A percentile compares a stretch with the other conserved stretches of the same genome.
These are phyloP conservation scores for Pterocles orientalis DNA, from an alignment of 2,113 vertebrate species.

Conservation along the genomic window DNA sequence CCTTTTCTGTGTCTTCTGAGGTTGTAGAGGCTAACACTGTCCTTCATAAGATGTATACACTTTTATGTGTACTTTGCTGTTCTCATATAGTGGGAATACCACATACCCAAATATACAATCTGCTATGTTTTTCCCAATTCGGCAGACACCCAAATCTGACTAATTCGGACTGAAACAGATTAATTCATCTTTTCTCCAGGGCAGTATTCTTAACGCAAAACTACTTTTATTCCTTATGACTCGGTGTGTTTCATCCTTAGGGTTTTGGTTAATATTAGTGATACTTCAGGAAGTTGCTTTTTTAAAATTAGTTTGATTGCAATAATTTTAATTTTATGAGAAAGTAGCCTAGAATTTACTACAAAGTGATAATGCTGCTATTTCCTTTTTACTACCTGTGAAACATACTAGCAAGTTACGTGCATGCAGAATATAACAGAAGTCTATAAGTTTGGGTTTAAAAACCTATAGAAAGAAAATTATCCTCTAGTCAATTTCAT, in stretches of 20 bases:
- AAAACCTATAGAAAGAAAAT: background rate
- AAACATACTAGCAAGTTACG: background rate
- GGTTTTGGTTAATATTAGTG: constrained; percentile 6
- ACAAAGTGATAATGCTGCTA: background rate
- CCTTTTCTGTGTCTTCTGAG: background rate
- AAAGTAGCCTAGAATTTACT: background rate
- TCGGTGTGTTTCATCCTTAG: background rate
- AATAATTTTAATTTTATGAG: background rate
- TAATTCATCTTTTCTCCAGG: constrained; percentile 26
- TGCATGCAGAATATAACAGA: background rate
- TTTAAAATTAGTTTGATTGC: constrained; percentile 27
- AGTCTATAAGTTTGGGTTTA: background rate
- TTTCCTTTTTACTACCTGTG: background rate
- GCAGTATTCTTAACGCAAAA: background rate
- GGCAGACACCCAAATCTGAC: constrained; percentile 27
- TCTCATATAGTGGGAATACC: background rate
- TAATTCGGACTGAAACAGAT: constrained; percentile 56
- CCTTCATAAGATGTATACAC: background rate
- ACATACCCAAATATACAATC: background rate
- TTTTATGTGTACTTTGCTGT: background rate
- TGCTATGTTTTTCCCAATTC: constrained; percentile 14
- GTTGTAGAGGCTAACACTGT: background rate
- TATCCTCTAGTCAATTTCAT: background rate
- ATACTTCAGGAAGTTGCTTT: constrained; percentile 36
- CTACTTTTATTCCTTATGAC: constrained; percentile 15